phyloP scores from a whole-genome alignment of 2,113 vertebrate species.

The Aegotheles bennettii region DNA sequence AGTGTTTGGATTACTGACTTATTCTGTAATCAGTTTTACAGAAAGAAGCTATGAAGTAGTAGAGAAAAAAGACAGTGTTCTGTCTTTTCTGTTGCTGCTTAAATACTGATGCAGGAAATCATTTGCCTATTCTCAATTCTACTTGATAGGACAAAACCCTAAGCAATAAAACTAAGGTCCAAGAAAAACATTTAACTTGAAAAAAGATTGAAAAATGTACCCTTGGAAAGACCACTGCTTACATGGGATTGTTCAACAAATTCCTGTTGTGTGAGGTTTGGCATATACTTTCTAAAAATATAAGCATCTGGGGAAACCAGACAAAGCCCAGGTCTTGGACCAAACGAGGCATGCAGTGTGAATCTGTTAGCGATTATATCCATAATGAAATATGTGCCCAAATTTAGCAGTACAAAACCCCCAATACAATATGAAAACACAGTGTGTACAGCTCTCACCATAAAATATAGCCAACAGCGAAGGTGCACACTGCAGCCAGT shows the following conservation, averaged over 20 bases:
- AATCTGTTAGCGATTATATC: slow-evolving; percentile 75
- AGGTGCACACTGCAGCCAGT: slow-evolving; percentile 84
- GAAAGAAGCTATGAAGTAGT: slow-evolving; percentile 1
- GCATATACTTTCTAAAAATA: slow-evolving; percentile 78
- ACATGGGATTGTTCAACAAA: slow-evolving; percentile 78
- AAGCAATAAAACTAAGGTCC: slow-evolving; percentile 68
- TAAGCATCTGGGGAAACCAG: slow-evolving; percentile 75
- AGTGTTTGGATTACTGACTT: neutral
- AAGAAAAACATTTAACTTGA: slow-evolving; percentile 73
- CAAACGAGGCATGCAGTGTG: slow-evolving; percentile 63
- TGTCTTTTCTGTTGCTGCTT: slow-evolving; percentile 7
- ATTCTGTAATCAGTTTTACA: slow-evolving; percentile 31
- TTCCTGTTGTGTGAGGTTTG: slow-evolving; percentile 80
- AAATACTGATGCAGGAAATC: slow-evolving; percentile 23
- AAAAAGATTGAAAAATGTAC: slow-evolving; percentile 74
- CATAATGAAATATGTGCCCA: slow-evolving; percentile 72
- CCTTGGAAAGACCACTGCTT: slow-evolving; percentile 74
- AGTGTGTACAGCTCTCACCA: slow-evolving; percentile 81
- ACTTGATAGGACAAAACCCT: slow-evolving; percentile 55
- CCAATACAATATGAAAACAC: slow-evolving; percentile 58
- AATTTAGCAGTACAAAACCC: slow-evolving; percentile 67
- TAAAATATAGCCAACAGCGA: slow-evolving; percentile 91
- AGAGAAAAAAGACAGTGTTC: neutral
- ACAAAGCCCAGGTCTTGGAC: slow-evolving; percentile 77
- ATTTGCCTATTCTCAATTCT: slow-evolving; percentile 48